Conservation (phyloP, 2,888 invertebrate species). For the Uropetala carovei region DNA sequence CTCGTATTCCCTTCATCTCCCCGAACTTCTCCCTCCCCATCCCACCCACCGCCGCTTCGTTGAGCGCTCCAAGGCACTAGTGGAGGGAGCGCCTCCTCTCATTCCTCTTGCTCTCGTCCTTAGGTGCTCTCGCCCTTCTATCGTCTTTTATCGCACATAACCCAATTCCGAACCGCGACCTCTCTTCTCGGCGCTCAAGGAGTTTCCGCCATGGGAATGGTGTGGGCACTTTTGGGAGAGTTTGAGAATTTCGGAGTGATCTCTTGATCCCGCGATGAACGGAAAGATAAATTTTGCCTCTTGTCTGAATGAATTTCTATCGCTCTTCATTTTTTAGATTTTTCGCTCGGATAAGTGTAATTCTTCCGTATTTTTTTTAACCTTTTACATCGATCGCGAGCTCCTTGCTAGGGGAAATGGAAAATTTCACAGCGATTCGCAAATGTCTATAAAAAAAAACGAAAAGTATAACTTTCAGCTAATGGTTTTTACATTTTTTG, state of each 20-base stretch:
- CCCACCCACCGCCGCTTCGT: not conserved
- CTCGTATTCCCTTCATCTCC: too few species aligned
- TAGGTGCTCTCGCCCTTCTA: not conserved
- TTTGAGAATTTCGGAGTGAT: constrained; percentile 14
- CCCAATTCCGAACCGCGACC: constrained; percentile 45
- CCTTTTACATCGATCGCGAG: not conserved
- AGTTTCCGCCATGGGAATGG: constrained; percentile 1
- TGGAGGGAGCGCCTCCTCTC: too few species aligned
- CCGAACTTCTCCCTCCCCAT: not conserved
- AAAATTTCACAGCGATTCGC: not conserved
- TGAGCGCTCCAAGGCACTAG: not conserved
- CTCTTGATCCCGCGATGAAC: not conserved
- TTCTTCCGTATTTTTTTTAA: not conserved
- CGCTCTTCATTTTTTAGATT: too few species aligned
- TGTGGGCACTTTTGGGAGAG: not conserved
- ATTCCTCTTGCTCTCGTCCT: not conserved
- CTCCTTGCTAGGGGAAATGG: not conserved
- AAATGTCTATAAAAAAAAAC: not conserved
- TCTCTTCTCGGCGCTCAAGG: constrained; percentile 23
- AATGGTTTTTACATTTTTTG: not conserved
- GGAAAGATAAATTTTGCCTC: not conserved
- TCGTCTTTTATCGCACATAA: constrained; percentile 53
- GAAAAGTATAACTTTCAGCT: too few species aligned
- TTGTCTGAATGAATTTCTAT: too few species aligned
- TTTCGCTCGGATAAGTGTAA: not conserved